Evolutionary conservation across 1,140 invertebrate species (phyloP).

Genomic region (Drosophila erecta): DNA sequence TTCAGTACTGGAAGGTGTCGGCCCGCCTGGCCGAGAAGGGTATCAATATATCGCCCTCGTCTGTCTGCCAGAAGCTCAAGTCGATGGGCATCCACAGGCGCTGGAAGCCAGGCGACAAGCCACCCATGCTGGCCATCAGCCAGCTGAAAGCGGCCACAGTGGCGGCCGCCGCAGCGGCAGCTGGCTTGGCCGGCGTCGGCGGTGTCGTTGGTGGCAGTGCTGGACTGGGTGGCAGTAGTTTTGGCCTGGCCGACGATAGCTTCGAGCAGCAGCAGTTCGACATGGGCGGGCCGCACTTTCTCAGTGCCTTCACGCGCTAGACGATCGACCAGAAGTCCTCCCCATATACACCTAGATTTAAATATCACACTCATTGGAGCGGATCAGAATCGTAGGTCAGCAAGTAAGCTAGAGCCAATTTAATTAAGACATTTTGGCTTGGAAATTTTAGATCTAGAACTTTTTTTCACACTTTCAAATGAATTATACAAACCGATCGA

Average conservation of each 20-base stretch:
- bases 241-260: conserved; percentile 56
- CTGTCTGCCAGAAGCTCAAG: conserved; percentile 82
- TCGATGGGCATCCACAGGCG: conserved; percentile 82
- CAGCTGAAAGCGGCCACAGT: conserved; percentile 69
- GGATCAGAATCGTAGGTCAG: background rate
- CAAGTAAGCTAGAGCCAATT: background rate
- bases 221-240: conserved; percentile 4
- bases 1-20: conserved; percentile 83
- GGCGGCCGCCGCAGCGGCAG: conserved; percentile 50
- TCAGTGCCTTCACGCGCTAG: conserved; percentile 82
- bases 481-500: background rate
- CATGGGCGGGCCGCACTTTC: conserved; percentile 80
- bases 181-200: conserved; percentile 44
- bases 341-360: background rate
- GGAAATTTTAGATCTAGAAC: background rate
- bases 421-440: background rate
- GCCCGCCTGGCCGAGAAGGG: conserved; percentile 81
- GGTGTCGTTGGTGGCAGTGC: conserved; percentile 1
- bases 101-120: conserved; percentile 83
- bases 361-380: background rate
- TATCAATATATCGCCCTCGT: conserved; percentile 80
- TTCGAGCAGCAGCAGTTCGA: conserved; percentile 80
- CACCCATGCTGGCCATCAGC: conserved; percentile 74
- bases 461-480: background rate
- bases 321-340: background rate